Percentiles rank a stretch among this genome's conserved stretches.
Conservation (phyloP, 1,140 invertebrate genomes). For the Macrobrachium nipponense region DNA sequence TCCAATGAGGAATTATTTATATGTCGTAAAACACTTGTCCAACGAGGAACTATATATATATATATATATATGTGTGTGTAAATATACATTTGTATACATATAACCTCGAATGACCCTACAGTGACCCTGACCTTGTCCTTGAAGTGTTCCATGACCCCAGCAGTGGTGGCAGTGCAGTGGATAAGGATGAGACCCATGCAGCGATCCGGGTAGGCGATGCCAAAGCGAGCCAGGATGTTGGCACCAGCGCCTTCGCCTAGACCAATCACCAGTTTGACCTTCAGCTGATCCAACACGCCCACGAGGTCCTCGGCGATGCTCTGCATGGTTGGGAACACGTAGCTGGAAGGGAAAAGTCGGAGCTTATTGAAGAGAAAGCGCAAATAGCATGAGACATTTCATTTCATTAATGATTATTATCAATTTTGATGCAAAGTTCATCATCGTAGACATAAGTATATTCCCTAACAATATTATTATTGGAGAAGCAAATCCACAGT, state of each 20-base stretch:
- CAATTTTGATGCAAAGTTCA: no score
- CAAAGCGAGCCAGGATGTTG: slow-evolving; percentile 88
- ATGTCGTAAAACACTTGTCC: no score
- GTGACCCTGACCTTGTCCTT: slow-evolving; percentile 71
- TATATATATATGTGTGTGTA: no score
- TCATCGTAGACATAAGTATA: no score
- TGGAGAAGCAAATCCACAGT: no score
- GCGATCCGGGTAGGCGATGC: slow-evolving; percentile 80
- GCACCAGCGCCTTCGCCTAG: slow-evolving; percentile 91
- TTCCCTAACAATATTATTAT: no score
- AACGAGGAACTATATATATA: no score
- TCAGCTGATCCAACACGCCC: slow-evolving; percentile 84
- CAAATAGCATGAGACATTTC: neutral
- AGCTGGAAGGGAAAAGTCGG: slow-evolving; percentile 70
- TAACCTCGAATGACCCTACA: neutral
- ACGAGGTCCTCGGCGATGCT: slow-evolving; percentile 86
- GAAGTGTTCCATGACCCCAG: slow-evolving; percentile 88
- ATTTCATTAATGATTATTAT: no score
- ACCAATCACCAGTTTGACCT: slow-evolving; percentile 82
- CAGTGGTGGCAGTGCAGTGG: slow-evolving; percentile 88
- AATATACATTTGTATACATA: no score
- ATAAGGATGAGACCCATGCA: slow-evolving; percentile 84
- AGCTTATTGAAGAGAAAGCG: neutral
- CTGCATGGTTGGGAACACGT: slow-evolving; percentile 85
- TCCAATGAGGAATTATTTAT: no score